Conservation (phyloP, 2,888 invertebrate species). For the Drosophila falleni region DNA sequence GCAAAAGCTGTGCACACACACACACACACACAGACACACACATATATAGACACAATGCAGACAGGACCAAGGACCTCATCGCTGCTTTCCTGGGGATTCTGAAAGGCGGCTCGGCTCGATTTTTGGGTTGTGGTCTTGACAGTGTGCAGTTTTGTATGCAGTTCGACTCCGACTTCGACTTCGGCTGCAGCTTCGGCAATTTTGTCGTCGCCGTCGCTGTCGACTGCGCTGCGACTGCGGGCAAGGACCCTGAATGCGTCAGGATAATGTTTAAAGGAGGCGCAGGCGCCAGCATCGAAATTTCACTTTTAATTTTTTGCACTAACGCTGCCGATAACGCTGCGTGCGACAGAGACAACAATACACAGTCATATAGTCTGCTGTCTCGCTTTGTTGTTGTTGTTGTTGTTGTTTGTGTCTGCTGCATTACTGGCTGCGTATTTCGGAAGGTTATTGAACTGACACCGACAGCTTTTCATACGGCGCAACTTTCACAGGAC, state of each 20-base stretch:
- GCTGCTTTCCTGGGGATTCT: constrained; percentile 25
- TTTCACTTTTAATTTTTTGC: constrained; percentile 85
- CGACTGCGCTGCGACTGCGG: constrained; percentile 74
- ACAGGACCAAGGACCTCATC: constrained; percentile 53
- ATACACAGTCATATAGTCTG: constrained; percentile 27
- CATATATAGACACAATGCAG: constrained; percentile 22
- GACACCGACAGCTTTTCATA: constrained; percentile 28
- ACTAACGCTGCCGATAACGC: constrained; percentile 53
- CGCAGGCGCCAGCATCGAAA: constrained; percentile 79
- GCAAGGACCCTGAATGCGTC: constrained; percentile 75
- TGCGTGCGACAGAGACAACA: constrained; percentile 70
- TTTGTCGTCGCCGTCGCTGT: constrained; percentile 11
- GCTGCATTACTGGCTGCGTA: constrained; percentile 54
- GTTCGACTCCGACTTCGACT: neutral
- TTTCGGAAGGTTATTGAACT: constrained; percentile 81
- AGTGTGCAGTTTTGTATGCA: constrained; percentile 65
- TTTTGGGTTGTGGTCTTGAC: constrained; percentile 81
- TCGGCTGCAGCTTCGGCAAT: too few species aligned
- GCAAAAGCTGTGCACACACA: constrained; percentile 52
- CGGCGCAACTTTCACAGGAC: constrained; percentile 57
- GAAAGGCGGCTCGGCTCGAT: constrained; percentile 11
- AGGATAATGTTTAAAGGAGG: constrained; percentile 50
- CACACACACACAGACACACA: constrained; percentile 32
- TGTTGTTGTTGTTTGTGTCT: constrained; percentile 69
- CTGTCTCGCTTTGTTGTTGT: constrained; percentile 45